phyloP scores from a whole-genome alignment of 2,113 vertebrate genomes.

The Solenodon paradoxus region DNA sequence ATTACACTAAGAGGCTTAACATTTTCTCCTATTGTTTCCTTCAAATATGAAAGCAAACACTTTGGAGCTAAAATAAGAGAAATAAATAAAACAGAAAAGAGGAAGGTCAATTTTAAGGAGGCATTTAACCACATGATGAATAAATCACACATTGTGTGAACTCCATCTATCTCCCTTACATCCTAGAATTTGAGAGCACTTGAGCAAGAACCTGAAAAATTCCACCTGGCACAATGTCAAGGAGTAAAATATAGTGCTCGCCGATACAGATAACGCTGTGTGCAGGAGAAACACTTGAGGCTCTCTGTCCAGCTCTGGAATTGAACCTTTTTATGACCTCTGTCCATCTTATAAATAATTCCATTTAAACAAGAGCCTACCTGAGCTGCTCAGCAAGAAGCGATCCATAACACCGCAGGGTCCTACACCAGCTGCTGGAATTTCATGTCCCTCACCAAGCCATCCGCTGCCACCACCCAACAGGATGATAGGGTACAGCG shows the following conservation, averaged over 20 bases:
- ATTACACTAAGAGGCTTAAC: not conserved
- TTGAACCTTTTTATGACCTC: not conserved
- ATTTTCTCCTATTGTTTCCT: not conserved
- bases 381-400: conserved; percentile 70
- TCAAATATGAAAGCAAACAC: conserved; percentile 36
- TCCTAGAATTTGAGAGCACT: not conserved
- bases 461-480: conserved; percentile 48
- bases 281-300: not conserved
- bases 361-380: conserved; percentile 73
- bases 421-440: conserved; percentile 58
- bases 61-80: conserved; percentile 10
- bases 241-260: not conserved
- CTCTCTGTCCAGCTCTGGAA: not conserved
- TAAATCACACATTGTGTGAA: not conserved
- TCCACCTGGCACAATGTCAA: not conserved
- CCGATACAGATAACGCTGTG: not conserved
- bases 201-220: not conserved
- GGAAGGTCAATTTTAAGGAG: conserved; percentile 43
- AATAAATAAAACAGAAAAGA: conserved; percentile 49
- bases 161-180: not conserved
- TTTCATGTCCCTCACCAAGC: conserved; percentile 48
- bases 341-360: conserved; percentile 52
- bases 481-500: conserved; percentile 52
- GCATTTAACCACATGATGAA: conserved; percentile 8
- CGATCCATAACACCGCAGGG: conserved; percentile 49